phyloP scores from a whole-genome alignment of 2,113 vertebrate genomes.

The Nothoprocta pentlandii region DNA sequence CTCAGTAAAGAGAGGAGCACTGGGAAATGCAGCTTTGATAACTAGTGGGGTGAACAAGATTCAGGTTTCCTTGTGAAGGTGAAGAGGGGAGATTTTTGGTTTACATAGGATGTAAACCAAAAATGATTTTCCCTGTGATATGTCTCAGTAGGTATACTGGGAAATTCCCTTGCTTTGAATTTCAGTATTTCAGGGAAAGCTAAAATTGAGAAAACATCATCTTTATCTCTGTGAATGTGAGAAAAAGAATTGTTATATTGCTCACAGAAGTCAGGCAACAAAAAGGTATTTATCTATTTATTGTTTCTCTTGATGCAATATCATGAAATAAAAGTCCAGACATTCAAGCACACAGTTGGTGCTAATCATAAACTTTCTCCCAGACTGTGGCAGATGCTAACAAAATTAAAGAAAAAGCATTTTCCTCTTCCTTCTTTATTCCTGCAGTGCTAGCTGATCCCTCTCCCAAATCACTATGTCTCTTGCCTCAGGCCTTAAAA shows the following conservation, averaged over 20 bases:
- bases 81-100: background rate
- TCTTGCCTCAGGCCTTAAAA: background rate
- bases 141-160: background rate
- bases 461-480: background rate
- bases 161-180: background rate
- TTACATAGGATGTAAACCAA: background rate
- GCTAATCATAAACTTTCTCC: background rate
- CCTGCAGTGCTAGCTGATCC: background rate
- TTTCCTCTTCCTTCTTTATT: background rate
- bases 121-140: background rate
- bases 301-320: conserved; percentile 27
- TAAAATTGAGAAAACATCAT: background rate
- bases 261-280: background rate
- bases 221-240: background rate
- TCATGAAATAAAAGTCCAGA: background rate
- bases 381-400: conserved; percentile 1
- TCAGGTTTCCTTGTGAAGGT: background rate
- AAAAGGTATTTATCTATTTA: background rate
- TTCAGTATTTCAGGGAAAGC: background rate
- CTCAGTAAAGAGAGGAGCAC: background rate
- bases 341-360: background rate
- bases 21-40: background rate
- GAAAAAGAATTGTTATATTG: background rate
- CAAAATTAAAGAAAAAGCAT: conserved; percentile 17
- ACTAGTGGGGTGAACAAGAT: too few relatives aligned